Evolutionary conservation across 2,113 vertebrate genomes (phyloP).

Genomic region (Meles meles): DNA sequence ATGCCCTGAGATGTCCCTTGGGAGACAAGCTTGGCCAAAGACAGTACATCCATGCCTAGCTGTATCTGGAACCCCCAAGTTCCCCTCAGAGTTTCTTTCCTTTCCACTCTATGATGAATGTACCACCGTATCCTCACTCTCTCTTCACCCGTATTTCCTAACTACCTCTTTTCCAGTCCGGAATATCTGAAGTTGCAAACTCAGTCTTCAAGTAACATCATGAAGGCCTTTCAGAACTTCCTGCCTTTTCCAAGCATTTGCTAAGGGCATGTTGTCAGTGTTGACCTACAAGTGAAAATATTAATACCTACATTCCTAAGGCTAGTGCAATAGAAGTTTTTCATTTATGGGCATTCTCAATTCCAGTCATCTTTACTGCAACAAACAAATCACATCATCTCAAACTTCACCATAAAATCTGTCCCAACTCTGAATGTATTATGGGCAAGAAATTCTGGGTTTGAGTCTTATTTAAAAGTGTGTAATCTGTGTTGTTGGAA

Average conservation of each 20-base stretch:
- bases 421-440: not conserved
- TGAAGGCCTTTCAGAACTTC: not conserved
- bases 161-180: not conserved
- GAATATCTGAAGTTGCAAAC: not conserved
- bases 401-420: not conserved
- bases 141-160: not conserved
- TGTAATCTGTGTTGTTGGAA: not conserved
- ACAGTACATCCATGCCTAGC: not conserved
- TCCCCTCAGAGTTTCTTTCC: not conserved
- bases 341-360: not conserved
- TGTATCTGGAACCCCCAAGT: not conserved
- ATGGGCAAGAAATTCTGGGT: not conserved
- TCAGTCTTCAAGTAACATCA: not conserved
- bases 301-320: not conserved
- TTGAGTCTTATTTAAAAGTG: not conserved
- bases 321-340: not conserved
- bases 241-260: not conserved
- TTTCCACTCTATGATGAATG: not conserved
- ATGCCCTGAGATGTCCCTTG: not conserved
- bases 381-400: not conserved
- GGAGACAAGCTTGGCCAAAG: not conserved
- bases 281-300: not conserved
- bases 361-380: not conserved
- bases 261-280: not conserved
- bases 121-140: not conserved